Evolutionary conservation across 2,113 vertebrate species (phyloP).

Genomic region (Lontra canadensis): DNA sequence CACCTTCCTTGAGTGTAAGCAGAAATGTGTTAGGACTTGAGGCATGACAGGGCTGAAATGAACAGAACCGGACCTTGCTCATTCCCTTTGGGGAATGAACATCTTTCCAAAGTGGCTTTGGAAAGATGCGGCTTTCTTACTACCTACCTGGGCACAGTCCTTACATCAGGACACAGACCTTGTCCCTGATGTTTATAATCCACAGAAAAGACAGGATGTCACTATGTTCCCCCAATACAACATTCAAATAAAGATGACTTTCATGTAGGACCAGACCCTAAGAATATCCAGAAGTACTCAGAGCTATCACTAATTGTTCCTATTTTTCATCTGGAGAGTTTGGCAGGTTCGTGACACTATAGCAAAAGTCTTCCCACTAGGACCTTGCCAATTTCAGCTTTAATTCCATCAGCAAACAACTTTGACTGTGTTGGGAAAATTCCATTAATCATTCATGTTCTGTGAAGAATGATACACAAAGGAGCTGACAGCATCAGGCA

Average conservation of each 20-base stretch:
- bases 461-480: constrained; percentile 86
- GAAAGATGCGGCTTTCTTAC: not conserved
- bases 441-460: constrained; percentile 90
- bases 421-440: constrained; percentile 87
- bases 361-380: constrained; percentile 84
- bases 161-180: not conserved
- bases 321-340: constrained; percentile 82
- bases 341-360: constrained; percentile 83
- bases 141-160: not conserved
- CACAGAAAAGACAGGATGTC: constrained; percentile 1
- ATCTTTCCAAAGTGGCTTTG: not conserved
- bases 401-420: constrained; percentile 88
- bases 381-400: constrained; percentile 86
- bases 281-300: constrained; percentile 75
- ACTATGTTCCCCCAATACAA: not conserved
- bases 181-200: not conserved
- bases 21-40: not conserved
- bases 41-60: not conserved
- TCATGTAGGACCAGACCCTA: constrained; percentile 65
- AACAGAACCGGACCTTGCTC: not conserved
- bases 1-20: not conserved
- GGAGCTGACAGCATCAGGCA: constrained; percentile 84
- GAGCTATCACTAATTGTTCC: constrained; percentile 80
- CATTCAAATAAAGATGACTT: constrained; percentile 54
- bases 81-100: not conserved